phyloP scores from a whole-genome alignment of 2,113 vertebrate species.

The Thalassarche chlororhynchos region DNA sequence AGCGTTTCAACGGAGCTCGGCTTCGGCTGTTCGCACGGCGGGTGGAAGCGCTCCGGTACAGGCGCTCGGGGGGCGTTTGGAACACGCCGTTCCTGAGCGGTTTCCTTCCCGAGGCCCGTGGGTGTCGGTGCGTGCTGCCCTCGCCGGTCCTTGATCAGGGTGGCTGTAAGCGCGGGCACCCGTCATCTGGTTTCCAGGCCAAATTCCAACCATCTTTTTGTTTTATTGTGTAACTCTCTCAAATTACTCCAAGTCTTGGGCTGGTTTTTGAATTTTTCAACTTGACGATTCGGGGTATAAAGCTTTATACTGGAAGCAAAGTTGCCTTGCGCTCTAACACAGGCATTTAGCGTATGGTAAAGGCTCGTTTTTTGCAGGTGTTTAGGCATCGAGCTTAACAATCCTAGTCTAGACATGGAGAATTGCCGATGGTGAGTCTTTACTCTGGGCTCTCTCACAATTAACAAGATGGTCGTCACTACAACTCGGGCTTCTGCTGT shows the following conservation, averaged over 20 bases:
- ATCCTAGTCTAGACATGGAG: rapidly evolving
- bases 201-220: rapidly evolving
- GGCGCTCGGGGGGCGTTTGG: background rate
- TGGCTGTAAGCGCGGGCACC: background rate
- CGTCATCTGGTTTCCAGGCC: background rate
- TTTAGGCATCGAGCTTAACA: rapidly evolving
- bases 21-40: background rate
- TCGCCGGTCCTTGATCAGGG: rapidly evolving
- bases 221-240: background rate
- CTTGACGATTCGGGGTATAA: background rate
- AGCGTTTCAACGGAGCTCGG: background rate
- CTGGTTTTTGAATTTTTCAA: rapidly evolving
- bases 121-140: background rate
- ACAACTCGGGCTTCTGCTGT: rapidly evolving
- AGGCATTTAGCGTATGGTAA: rapidly evolving
- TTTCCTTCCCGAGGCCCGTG: background rate
- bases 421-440: background rate
- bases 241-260: rapidly evolving
- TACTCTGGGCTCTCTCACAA: background rate
- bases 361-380: rapidly evolving
- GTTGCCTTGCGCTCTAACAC: rapidly evolving
- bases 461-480: rapidly evolving
- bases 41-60: background rate
- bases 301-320: rapidly evolving
- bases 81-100: background rate